These are phyloP conservation scores for Larimichthys crocea DNA, from an alignment of 2,113 vertebrate genomes.

Conservation along the genomic window DNA sequence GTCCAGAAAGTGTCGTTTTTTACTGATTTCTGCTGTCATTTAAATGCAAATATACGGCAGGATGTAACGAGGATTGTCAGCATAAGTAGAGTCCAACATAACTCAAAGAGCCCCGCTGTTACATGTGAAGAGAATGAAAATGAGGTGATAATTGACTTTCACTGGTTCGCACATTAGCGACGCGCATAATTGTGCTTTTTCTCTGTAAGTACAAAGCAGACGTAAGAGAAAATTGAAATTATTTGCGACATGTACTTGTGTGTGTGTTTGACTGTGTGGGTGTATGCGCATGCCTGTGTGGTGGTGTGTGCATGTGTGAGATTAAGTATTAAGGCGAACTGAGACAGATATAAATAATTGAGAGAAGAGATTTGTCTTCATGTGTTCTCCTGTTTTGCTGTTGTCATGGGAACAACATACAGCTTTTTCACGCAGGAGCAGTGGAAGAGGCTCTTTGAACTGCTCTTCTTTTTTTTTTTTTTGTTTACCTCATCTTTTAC, in stretches of 20 bases:
- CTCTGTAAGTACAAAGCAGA: conserved; percentile 14
- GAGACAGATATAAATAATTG: conserved; percentile 48
- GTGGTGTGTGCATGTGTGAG: background rate
- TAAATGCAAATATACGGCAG: background rate
- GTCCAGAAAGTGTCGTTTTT: background rate
- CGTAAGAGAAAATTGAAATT: conserved; percentile 6
- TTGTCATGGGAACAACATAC: conserved; percentile 70
- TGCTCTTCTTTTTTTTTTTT: background rate
- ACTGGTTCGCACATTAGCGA: conserved; percentile 62
- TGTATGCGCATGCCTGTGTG: background rate
- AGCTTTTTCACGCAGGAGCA: conserved; percentile 21
- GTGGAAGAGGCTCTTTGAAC: conserved; percentile 39
- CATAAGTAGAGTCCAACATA: conserved; percentile 8
- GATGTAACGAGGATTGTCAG: background rate
- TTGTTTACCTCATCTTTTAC: background rate
- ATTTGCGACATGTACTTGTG: background rate
- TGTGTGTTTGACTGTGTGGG: background rate
- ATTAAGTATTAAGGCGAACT: conserved; percentile 21
- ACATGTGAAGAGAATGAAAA: conserved; percentile 62
- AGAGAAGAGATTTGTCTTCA: conserved; percentile 44
- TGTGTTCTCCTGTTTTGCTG: conserved; percentile 31
- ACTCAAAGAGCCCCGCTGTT: conserved; percentile 31
- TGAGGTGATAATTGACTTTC: conserved; percentile 69
- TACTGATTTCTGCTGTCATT: conserved; percentile 4
- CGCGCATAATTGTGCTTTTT: conserved; percentile 41